phyloP scores from a whole-genome alignment of 2,888 invertebrate genomes.

The Lasioglossum figueresi region DNA sequence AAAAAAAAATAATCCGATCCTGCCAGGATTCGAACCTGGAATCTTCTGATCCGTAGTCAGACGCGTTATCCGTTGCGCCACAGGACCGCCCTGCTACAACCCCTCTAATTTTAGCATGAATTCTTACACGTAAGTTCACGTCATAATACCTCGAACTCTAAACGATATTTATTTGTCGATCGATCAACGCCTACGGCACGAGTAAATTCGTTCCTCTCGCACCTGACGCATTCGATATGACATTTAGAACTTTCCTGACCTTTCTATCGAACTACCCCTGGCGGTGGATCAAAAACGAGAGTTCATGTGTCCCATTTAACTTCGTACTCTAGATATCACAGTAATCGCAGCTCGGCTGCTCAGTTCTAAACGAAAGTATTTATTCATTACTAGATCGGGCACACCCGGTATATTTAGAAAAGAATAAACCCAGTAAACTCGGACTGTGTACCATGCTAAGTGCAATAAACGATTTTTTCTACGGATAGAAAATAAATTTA shows the following conservation, averaged over 20 bases:
- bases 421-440: not conserved
- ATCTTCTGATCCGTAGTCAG: constrained; percentile 82
- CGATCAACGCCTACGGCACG: not conserved
- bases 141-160: not conserved
- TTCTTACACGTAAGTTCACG: not conserved
- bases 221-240: not conserved
- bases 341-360: not conserved
- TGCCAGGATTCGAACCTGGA: constrained; percentile 89
- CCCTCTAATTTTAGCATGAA: constrained; percentile 57
- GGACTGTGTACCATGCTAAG: not conserved
- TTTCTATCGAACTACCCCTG: not conserved
- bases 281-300: not conserved
- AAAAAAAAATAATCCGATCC: constrained; percentile 82
- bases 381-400: not conserved
- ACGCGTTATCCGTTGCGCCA: constrained; percentile 78
- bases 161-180: not conserved
- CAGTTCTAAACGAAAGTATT: not conserved
- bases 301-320: not conserved
- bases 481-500: not conserved
- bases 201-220: not conserved
- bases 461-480: not conserved
- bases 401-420: not conserved
- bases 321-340: not conserved
- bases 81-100: constrained; percentile 86
- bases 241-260: not conserved